Percentiles rank a stretch among this genome's conserved stretches.
Conservation (phyloP, 1,140 invertebrate genomes). For the Coptotermes formosanus region DNA sequence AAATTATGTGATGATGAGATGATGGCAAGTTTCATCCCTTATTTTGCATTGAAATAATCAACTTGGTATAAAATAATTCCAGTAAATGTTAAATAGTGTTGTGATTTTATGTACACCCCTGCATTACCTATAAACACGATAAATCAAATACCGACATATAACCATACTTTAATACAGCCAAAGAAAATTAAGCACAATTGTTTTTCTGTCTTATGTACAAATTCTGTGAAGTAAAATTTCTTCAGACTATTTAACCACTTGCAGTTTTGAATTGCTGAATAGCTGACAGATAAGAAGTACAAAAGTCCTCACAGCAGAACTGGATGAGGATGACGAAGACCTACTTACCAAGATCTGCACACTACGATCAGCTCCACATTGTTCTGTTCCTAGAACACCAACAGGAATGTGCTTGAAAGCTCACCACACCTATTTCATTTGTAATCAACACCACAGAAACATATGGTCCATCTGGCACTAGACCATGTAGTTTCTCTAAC, state of each 20-base stretch:
- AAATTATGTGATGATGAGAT: background rate
- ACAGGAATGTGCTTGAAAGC: constrained; percentile 36
- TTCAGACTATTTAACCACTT: background rate
- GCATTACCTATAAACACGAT: background rate
- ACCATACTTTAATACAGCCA: background rate
- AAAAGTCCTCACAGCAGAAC: background rate
- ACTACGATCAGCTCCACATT: constrained; percentile 32
- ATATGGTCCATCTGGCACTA: no score
- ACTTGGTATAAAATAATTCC: background rate
- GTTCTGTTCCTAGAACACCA: constrained; percentile 39
- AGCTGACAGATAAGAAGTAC: background rate
- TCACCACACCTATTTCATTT: no score
- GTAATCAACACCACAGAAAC: no score
- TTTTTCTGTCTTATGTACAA: constrained; percentile 14
- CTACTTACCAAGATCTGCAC: constrained; percentile 36
- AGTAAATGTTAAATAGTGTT: background rate
- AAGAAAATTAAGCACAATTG: background rate
- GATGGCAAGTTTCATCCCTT: background rate
- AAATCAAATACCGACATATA: constrained; percentile 1
- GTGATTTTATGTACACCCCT: background rate
- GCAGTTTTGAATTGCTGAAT: background rate
- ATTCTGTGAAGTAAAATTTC: constrained; percentile 3
- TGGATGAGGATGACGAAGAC: constrained; percentile 2
- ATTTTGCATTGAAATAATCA: background rate
- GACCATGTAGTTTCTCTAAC: no score